Evolutionary conservation across 2,888 invertebrate species (phyloP).

Genomic region (Cinara cedri): DNA sequence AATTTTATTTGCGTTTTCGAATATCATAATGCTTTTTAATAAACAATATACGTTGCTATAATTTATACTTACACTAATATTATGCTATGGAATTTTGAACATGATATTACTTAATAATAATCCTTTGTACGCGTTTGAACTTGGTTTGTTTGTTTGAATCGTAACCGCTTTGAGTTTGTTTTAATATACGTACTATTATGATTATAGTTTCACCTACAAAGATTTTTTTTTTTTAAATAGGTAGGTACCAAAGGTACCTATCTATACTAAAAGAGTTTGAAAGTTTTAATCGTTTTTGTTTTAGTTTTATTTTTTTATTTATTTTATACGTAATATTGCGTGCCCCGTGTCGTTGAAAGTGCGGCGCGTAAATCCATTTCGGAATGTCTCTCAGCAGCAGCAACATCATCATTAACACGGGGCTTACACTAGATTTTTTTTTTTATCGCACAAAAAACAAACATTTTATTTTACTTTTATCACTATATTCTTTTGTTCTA

Average conservation of each 20-base stretch:
- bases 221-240: neutral
- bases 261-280: slow-evolving; percentile 17
- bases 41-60: slow-evolving; percentile 25
- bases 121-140: slow-evolving; percentile 19
- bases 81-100: slow-evolving; percentile 14
- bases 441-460: too few species aligned
- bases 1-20: too few species aligned
- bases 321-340: slow-evolving; percentile 8
- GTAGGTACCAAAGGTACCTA: too few species aligned
- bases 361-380: slow-evolving; percentile 7
- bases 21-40: slow-evolving; percentile 29
- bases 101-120: neutral
- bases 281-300: slow-evolving; percentile 46
- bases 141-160: slow-evolving; percentile 38
- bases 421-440: neutral
- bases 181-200: too few species aligned
- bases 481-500: neutral
- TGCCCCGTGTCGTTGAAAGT: neutral
- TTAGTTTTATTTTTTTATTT: slow-evolving; percentile 26
- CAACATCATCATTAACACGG: slow-evolving; percentile 6
- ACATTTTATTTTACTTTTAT: slow-evolving; percentile 3
- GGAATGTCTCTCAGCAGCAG: neutral
- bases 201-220: slow-evolving; percentile 12
- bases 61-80: neutral
- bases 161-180: slow-evolving; percentile 38